Percentiles rank a stretch among this genome's conserved stretches.
phyloP scores from a whole-genome alignment of 2,113 vertebrate genomes.

The Cololabis saira region DNA sequence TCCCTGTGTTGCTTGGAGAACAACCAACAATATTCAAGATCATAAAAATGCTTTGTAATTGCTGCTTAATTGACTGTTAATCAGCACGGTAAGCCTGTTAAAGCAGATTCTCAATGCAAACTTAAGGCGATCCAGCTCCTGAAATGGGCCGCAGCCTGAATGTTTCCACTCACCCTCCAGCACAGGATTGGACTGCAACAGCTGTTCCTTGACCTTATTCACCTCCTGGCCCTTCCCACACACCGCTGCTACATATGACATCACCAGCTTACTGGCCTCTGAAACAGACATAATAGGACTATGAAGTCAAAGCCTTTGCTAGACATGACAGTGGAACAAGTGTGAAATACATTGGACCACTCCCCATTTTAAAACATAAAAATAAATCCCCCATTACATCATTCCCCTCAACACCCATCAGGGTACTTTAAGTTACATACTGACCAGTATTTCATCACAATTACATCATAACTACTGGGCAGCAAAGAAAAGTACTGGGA shows the following conservation, averaged over 20 bases:
- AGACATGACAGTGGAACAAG: constrained; percentile 48
- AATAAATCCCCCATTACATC: constrained; percentile 63
- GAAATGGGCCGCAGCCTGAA: neutral
- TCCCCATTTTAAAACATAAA: constrained; percentile 40
- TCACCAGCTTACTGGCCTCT: constrained; percentile 99
- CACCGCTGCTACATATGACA: constrained; percentile 98
- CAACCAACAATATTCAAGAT: no score
- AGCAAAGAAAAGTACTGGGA: neutral
- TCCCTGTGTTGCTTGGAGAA: no score
- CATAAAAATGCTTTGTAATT: neutral
- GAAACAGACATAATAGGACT: constrained; percentile 63
- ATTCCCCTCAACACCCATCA: constrained; percentile 50
- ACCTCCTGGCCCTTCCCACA: constrained; percentile 98
- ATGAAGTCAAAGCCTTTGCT: constrained; percentile 34
- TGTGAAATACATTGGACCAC: constrained; percentile 7
- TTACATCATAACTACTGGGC: constrained; percentile 48
- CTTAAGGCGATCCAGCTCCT: constrained; percentile 5
- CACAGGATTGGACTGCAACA: constrained; percentile 97
- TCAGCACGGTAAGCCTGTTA: neutral
- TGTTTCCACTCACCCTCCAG: constrained; percentile 90
- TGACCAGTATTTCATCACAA: constrained; percentile 58
- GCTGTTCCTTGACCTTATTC: constrained; percentile 98
- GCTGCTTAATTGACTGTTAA: neutral
- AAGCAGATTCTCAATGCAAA: constrained; percentile 7
- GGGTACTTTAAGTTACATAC: constrained; percentile 29